Base-by-base conservation (phyloP, 1,140 invertebrate species). In the Rhizoglyphus robini region DNA sequence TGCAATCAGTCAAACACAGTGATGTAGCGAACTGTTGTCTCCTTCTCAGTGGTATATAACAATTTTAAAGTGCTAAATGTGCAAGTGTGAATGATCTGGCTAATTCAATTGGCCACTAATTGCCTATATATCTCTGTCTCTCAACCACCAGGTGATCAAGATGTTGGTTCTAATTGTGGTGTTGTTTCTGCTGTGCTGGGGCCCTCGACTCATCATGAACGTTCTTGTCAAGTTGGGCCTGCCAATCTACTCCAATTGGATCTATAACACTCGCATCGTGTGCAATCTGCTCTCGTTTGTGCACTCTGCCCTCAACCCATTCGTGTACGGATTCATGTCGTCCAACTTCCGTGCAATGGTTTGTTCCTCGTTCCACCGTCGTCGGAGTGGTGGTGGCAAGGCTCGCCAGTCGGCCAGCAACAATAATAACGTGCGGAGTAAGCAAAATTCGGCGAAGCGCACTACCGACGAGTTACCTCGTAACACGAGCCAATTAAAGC, bases 251-350 rank as follows among this genome's bases (percentile, higher is more conserved):
- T 70, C 68, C 0, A 59, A 41, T 1, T 36, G 46, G 18, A 49
- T 68, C 0, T 74, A 74, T 58, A 65, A 65, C 4, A 30, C 70
- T 1, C 67, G 72, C n/a, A 60, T 73, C 13, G 60, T 66, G 3
- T 67, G 59, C 30, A 70, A 71, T 47, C 59, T 73, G 15, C 65
- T 73, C 8, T 72, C 72, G 4, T 73, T 71, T 49, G 57, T 75
- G n/a, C 76, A 77, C 65, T 74, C 72, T 27, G 78, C 77, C 67
- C 70, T 80, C 31, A 81, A 81, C 71, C 80, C 80, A 4, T 70
- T 81, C 67, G 77, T 81, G 65, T 81, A 81, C 69, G 76, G 77
- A 4, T 77, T 80, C 70, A 81, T 80, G 79, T 80, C 79, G 4
- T 76, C 74, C 65, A 79, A 78, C 57, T 81, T 81, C 69, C 70